Evolutionary conservation across 2,888 invertebrate species (phyloP), one percentile per base, ranked within the genome.

Genomic region (Teleogryllus oceanicus): DNA sequence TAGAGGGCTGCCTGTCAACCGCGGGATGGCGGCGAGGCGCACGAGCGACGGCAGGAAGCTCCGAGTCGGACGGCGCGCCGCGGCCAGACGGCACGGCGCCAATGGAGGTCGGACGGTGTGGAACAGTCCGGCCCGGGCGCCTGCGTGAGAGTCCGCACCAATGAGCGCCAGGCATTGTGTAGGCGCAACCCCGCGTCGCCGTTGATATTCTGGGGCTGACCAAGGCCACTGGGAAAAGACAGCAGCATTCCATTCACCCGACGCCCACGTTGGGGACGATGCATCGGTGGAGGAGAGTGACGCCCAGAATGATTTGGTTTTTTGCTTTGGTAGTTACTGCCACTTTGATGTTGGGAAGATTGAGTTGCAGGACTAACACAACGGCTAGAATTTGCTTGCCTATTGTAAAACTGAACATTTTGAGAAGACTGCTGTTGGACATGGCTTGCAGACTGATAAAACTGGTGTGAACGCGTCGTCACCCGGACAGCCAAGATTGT

Each of bases 271-370:
- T 51, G 76, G 49, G 78, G 62, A 49, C n/a, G 78, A n/a, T 75
- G 78, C 74, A 78, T 75, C 18, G 62, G 62, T 37, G 78, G 80
- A 49, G 80, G 80, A 50, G 78, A 76, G 62, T 81, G 81, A n/a
- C 80, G 75, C 18, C 79, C 75, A 77, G 77, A 77, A 76, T 81
- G 79, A 21, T 78, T 80, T 21, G 80, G 76, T 18, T 80, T 37
- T 75, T 81, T 81, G 37, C 77, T 80, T 78, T 79, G 81, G 49
- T 80, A 80, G 10, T 49, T 21, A 24, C 20, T 75, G 24, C 78
- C 77, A 50, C 20, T 74, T 8, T 62, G 51, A 74, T 74, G 62
- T 24, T 74, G 21, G 18, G 74, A 77, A 50, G 74, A 20, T 75
- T 13, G 21, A 24, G 75, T 18, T 74, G 77, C 75, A 78, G 12